phyloP scores from a whole-genome alignment of 2,888 invertebrate species.

The Acrobasis suavella region DNA sequence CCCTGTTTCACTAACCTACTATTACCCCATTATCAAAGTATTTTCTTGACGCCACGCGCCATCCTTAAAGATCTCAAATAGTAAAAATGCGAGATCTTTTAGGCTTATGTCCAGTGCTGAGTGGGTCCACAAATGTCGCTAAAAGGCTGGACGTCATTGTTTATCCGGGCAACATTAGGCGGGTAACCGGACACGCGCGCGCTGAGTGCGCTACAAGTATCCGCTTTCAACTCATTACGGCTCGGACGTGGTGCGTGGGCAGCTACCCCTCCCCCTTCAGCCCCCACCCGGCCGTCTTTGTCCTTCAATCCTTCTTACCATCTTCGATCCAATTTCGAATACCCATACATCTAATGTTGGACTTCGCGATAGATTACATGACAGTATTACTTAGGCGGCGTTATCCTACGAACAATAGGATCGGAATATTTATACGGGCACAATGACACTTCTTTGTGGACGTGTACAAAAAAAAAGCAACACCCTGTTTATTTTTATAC shows the following conservation, averaged over 20 bases:
- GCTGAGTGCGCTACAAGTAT: conserved; percentile 83
- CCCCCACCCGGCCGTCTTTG: conserved; percentile 61
- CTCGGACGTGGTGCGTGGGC: conserved; percentile 80
- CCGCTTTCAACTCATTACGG: conserved; percentile 83
- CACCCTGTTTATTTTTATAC: not conserved
- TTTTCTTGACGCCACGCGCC: conserved; percentile 46
- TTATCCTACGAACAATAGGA: conserved; percentile 36
- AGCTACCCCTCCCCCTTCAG: conserved; percentile 46
- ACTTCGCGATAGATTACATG: conserved; percentile 67
- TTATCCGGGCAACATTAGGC: conserved; percentile 82
- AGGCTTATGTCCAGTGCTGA: conserved; percentile 80
- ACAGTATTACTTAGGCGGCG: conserved; percentile 34
- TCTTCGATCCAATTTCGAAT: conserved; percentile 80
- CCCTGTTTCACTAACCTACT: not conserved
- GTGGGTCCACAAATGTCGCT: conserved; percentile 82
- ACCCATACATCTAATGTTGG: conserved; percentile 71
- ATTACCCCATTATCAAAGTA: conserved; percentile 18
- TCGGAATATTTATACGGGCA: conserved; percentile 31
- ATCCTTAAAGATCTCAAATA: conserved; percentile 69
- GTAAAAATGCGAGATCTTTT: conserved; percentile 75
- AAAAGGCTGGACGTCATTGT: conserved; percentile 83
- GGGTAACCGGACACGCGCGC: conserved; percentile 82
- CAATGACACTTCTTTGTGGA: conserved; percentile 19
- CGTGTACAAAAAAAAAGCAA: not conserved
- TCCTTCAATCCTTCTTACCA: conserved; percentile 78